Evolutionary conservation across 2,113 vertebrate species (phyloP).

Genomic region (Ctenomys sociabilis): DNA sequence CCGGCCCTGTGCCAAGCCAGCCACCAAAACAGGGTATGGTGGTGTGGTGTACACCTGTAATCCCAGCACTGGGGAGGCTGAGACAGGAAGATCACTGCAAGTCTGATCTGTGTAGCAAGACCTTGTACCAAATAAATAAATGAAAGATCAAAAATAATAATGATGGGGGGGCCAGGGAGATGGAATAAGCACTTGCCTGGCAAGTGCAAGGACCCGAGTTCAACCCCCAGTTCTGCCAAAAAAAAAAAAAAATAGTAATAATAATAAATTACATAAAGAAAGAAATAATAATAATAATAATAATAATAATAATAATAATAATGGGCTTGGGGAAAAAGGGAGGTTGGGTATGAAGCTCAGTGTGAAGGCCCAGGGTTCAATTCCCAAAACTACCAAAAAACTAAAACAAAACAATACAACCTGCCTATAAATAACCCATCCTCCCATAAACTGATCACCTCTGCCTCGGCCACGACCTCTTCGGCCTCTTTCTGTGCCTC

Average conservation of each 20-base stretch:
- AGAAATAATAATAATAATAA: neutral
- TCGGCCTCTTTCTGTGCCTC: slow-evolving; percentile 94
- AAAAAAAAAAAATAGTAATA: too few relatives aligned
- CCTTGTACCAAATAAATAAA: neutral
- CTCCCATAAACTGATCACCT: slow-evolving; percentile 85
- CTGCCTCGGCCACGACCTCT: slow-evolving; percentile 96
- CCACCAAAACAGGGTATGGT: too few relatives aligned
- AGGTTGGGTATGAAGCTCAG: neutral
- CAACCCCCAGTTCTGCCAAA: too few relatives aligned
- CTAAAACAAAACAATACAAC: neutral
- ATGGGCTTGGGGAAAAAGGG: neutral
- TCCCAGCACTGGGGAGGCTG: too few relatives aligned
- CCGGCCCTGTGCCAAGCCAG: too few relatives aligned
- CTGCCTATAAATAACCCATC: neutral
- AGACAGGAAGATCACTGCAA: too few relatives aligned
- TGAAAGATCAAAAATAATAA: neutral
- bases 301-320: neutral
- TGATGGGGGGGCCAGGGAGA: too few relatives aligned
- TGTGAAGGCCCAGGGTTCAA: neutral
- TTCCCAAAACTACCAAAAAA: neutral
- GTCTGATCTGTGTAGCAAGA: too few relatives aligned
- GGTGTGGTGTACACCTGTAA: too few relatives aligned
- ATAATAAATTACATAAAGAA: too few relatives aligned
- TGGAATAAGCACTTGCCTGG: too few relatives aligned
- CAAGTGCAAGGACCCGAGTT: too few relatives aligned